Evolutionary conservation across 1,140 invertebrate genomes (phyloP).

Genomic region (Lasioglossum baleicum): DNA sequence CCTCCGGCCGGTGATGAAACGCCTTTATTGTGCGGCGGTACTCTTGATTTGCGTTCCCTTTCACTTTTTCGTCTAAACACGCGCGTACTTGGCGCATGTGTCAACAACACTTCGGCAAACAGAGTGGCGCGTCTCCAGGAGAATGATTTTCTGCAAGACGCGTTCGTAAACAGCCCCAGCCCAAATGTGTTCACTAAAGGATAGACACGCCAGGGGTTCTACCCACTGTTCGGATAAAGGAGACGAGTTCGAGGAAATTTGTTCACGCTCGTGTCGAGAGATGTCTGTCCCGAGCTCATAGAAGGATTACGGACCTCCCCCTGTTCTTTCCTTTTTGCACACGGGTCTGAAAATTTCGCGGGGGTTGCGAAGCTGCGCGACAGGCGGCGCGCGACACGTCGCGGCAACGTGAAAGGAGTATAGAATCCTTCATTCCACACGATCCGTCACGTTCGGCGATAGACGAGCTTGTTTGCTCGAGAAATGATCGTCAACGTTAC

Average conservation of each 20-base stretch:
- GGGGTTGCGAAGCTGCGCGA: not conserved
- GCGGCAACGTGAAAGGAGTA: slow-evolving; percentile 3
- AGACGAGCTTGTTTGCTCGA: slow-evolving; percentile 47
- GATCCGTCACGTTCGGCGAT: slow-evolving; percentile 48
- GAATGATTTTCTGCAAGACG: not conserved
- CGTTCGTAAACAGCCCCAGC: too few relatives aligned
- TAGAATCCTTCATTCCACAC: slow-evolving; percentile 36
- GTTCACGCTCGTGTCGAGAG: too few relatives aligned
- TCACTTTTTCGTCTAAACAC: slow-evolving; percentile 22
- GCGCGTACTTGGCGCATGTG: not conserved
- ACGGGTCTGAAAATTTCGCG: not conserved
- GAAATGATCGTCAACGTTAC: slow-evolving; percentile 50
- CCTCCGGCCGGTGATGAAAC: slow-evolving; percentile 15
- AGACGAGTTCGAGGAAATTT: too few relatives aligned
- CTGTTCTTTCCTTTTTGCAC: not conserved
- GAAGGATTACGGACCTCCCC: not conserved
- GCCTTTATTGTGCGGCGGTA: not conserved
- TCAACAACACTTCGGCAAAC: slow-evolving; percentile 5
- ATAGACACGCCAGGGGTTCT: too few relatives aligned
- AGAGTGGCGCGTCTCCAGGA: not conserved
- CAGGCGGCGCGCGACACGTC: not conserved
- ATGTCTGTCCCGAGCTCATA: too few relatives aligned
- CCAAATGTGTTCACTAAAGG: too few relatives aligned
- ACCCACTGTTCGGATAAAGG: not conserved
- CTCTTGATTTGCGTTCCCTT: not conserved